Evolutionary conservation across 1,140 invertebrate species (phyloP).

Genomic region (Drosophila orena): DNA sequence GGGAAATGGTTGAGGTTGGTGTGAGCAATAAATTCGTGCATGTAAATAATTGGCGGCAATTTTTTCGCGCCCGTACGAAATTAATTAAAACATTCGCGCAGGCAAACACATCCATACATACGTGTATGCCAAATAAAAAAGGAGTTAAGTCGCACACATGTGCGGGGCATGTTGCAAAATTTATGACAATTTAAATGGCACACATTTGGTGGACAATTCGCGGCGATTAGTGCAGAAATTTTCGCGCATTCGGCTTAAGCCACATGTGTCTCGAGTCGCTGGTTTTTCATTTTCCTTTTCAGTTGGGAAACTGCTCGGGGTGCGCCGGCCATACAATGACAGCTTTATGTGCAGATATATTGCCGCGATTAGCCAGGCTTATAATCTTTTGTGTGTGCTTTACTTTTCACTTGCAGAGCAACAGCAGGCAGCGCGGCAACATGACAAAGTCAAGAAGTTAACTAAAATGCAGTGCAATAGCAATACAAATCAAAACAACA

Average conservation of each 20-base stretch:
- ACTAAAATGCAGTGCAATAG: conserved; percentile 77
- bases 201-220: conserved; percentile 79
- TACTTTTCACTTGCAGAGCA: conserved; percentile 50
- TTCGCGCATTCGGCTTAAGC: conserved; percentile 72
- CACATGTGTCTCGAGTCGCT: conserved; percentile 7
- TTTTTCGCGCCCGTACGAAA: conserved; percentile 58
- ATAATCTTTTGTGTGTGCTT: background rate
- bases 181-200: conserved; percentile 83
- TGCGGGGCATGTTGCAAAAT: conserved; percentile 65
- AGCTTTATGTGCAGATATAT: conserved; percentile 60
- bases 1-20: conserved; percentile 50
- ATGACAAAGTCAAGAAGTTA: conserved; percentile 74
- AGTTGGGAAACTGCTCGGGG: conserved; percentile 55
- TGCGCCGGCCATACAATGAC: conserved; percentile 46
- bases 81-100: conserved; percentile 72
- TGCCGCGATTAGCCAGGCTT: conserved; percentile 34
- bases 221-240: conserved; percentile 77
- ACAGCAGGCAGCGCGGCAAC: conserved; percentile 52
- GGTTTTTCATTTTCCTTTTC: conserved; percentile 13
- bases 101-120: conserved; percentile 5
- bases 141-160: conserved; percentile 45
- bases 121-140: conserved; percentile 33
- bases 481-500: conserved; percentile 84
- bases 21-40: conserved; percentile 66
- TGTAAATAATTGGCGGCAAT: conserved; percentile 75